These are phyloP conservation scores for Bicyclus anynana DNA, from an alignment of 1,140 invertebrate species.

Conservation along the genomic window DNA sequence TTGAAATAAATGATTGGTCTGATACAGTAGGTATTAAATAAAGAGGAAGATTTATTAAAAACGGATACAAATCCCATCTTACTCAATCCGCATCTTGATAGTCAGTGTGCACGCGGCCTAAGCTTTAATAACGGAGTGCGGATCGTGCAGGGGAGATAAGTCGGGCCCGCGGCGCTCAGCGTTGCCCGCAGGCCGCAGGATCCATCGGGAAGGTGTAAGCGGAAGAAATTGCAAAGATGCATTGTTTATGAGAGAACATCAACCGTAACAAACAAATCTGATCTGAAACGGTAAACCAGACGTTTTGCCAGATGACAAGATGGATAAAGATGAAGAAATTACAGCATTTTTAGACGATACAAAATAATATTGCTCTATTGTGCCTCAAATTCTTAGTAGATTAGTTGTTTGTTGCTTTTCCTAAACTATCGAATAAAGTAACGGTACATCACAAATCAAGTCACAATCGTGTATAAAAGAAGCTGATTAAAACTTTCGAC, in stretches of 20 bases:
- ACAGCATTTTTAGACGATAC: too few relatives aligned
- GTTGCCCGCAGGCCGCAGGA: conserved; percentile 4
- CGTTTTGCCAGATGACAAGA: neutral
- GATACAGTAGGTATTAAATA: too few relatives aligned
- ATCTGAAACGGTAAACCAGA: neutral
- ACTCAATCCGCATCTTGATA: neutral
- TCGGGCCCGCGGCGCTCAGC: neutral
- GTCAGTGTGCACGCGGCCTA: neutral
- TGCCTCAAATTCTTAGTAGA: too few relatives aligned
- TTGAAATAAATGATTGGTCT: too few relatives aligned
- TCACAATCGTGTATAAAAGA: too few relatives aligned
- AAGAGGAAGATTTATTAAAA: neutral
- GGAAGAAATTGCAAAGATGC: conserved; percentile 4
- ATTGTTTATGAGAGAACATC: conserved; percentile 1
- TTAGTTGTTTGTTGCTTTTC: too few relatives aligned
- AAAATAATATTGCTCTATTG: too few relatives aligned
- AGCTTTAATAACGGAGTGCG: neutral
- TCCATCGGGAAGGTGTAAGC: neutral
- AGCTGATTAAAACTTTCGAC: too few relatives aligned
- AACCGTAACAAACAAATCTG: neutral
- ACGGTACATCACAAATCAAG: too few relatives aligned
- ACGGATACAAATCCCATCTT: too few relatives aligned
- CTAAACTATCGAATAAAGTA: too few relatives aligned
- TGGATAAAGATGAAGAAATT: neutral
- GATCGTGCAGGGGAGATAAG: conserved; percentile 8